phyloP scores from a whole-genome alignment of 2,797 vertebrate species.

The Leucoraja ocellata region DNA sequence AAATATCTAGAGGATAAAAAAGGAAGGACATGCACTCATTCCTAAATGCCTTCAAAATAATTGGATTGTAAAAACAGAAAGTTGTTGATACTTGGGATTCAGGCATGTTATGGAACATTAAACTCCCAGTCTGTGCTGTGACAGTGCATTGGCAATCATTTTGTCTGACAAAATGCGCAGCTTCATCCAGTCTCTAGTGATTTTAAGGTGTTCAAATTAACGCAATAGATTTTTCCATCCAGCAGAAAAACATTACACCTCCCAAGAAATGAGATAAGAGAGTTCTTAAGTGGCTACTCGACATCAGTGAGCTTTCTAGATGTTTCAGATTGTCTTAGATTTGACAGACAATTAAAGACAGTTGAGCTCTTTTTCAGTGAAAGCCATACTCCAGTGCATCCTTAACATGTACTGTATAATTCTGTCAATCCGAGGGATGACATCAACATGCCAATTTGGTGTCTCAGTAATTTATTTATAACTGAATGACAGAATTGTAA shows the following conservation, averaged over 20 bases:
- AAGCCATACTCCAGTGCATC: conserved; percentile 46
- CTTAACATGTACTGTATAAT: conserved; percentile 44
- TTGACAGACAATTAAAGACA: conserved; percentile 45
- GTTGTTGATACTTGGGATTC: background rate
- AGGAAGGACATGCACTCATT: background rate
- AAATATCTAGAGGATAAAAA: background rate
- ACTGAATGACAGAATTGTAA: conserved; percentile 47
- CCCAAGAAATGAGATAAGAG: conserved; percentile 39
- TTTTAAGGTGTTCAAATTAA: conserved; percentile 30
- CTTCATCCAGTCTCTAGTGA: conserved; percentile 1
- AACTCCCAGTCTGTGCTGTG: background rate
- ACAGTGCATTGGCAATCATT: background rate
- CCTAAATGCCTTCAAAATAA: background rate
- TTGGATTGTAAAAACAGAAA: background rate
- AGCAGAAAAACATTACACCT: conserved; percentile 25
- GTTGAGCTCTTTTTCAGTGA: conserved; percentile 48
- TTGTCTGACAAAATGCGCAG: background rate
- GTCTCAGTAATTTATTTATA: conserved; percentile 55
- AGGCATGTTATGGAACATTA: conserved; percentile 11
- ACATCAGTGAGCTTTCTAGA: conserved; percentile 45
- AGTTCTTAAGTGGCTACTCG: conserved; percentile 39
- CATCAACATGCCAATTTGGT: conserved; percentile 49
- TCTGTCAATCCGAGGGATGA: conserved; percentile 49
- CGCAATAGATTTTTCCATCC: conserved; percentile 28
- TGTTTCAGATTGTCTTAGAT: conserved; percentile 45